Conservation (phyloP, 1,140 invertebrate species). For the Galendromus occidentalis region DNA sequence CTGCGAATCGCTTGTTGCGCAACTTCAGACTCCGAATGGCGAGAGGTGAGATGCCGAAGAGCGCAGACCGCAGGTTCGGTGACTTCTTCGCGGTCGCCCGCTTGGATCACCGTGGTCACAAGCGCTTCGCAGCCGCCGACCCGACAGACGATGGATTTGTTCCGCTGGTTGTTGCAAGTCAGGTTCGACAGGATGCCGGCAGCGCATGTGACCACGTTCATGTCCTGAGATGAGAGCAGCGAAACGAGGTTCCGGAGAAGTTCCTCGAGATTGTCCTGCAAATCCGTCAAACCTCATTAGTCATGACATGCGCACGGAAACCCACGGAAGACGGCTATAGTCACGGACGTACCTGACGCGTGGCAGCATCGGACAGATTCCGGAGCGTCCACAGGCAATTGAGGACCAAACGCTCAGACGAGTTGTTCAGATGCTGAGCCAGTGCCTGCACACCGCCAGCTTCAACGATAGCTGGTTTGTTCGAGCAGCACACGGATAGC, state of each 20-base stretch:
- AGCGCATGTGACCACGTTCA: slow-evolving; percentile 28
- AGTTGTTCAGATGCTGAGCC: slow-evolving; percentile 76
- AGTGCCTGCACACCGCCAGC: slow-evolving; percentile 88
- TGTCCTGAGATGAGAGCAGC: slow-evolving; percentile 22
- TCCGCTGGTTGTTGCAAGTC: slow-evolving; percentile 34
- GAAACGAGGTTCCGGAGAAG: slow-evolving; percentile 30
- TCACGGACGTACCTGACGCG: slow-evolving; percentile 33
- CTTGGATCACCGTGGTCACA: slow-evolving; percentile 29
- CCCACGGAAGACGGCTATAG: background rate
- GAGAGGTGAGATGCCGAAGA: slow-evolving; percentile 32
- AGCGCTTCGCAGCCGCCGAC: slow-evolving; percentile 31
- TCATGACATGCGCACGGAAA: background rate
- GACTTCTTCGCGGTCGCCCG: slow-evolving; percentile 32
- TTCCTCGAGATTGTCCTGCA: slow-evolving; percentile 22
- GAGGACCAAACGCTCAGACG: slow-evolving; percentile 72
- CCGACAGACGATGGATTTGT: slow-evolving; percentile 30
- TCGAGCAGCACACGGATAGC: slow-evolving; percentile 81
- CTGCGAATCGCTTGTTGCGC: slow-evolving; percentile 32
- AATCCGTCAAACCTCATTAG: background rate
- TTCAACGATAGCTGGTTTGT: slow-evolving; percentile 88
- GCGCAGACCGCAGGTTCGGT: slow-evolving; percentile 33
- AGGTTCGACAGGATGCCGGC: slow-evolving; percentile 35
- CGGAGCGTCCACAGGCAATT: slow-evolving; percentile 90
- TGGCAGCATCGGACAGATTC: slow-evolving; percentile 92
- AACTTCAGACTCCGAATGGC: slow-evolving; percentile 30